Evolutionary conservation across 2,113 vertebrate genomes (phyloP).

Genomic region (Chrysochloris asiatica): DNA sequence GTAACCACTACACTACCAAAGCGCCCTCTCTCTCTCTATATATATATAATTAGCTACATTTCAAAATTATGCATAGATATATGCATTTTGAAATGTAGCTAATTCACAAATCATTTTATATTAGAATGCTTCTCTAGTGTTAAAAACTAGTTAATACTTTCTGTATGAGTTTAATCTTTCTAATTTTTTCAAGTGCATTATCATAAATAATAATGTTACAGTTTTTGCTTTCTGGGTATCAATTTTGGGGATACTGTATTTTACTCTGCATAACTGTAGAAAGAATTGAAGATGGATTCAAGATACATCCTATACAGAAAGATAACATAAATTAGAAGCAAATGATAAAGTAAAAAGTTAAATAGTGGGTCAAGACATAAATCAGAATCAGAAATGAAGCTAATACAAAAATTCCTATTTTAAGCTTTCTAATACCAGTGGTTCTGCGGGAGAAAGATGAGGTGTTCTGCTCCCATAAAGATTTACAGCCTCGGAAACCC

Average conservation of each 20-base stretch:
- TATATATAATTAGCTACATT: neutral
- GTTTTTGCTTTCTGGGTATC: conserved; percentile 4
- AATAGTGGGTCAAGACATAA: conserved; percentile 23
- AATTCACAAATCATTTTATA: neutral
- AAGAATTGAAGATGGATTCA: conserved; percentile 39
- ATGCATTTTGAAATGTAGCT: conserved; percentile 17
- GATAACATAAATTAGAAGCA: conserved; percentile 57
- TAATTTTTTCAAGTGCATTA: no score
- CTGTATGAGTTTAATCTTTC: neutral
- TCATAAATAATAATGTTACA: no score
- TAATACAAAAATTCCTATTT: conserved; percentile 33
- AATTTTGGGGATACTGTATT: neutral
- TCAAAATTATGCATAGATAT: neutral
- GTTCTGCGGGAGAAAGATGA: no score
- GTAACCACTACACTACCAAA: no score
- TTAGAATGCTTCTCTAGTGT: neutral
- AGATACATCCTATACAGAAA: neutral
- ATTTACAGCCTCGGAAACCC: no score
- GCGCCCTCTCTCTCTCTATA: no score
- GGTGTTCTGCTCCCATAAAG: no score
- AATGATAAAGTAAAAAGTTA: conserved; percentile 53
- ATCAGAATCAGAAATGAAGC: conserved; percentile 58
- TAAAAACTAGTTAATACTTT: conserved; percentile 25
- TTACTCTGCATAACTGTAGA: neutral
- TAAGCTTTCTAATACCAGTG: conserved; percentile 40